These are phyloP conservation scores for Pristiophorus japonicus DNA, from an alignment of 2,113 vertebrate genomes.

Conservation along the genomic window DNA sequence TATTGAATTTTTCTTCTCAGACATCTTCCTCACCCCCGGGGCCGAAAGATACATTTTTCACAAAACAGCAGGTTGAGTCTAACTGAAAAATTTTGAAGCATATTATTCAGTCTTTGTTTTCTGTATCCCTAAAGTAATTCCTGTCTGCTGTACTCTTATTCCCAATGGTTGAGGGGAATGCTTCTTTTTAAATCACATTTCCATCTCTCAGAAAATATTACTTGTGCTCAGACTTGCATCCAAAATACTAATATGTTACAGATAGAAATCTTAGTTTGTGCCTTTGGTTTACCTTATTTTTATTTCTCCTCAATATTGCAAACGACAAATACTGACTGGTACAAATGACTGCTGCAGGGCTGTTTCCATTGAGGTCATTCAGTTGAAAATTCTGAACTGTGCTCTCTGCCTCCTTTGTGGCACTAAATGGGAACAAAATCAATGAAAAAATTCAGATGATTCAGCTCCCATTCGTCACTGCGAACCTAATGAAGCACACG, in stretches of 20 bases:
- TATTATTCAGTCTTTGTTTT: not conserved
- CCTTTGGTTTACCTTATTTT: conserved; percentile 6
- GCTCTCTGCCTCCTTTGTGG: not conserved
- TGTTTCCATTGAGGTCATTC: conserved; percentile 21
- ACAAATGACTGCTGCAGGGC: not conserved
- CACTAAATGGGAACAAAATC: conserved; percentile 3
- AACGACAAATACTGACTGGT: conserved; percentile 3
- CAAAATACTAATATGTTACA: not conserved
- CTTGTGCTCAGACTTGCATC: no score
- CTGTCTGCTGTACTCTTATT: not conserved
- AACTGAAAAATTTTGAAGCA: not conserved
- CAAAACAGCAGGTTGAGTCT: not conserved
- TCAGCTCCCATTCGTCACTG: not conserved
- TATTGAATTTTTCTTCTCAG: not conserved
- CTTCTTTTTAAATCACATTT: not conserved
- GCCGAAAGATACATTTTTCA: not conserved
- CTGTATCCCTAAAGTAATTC: not conserved
- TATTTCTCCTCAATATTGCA: not conserved
- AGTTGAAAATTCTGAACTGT: not conserved
- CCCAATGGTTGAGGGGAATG: not conserved
- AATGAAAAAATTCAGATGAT: conserved; percentile 24
- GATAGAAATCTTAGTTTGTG: not conserved
- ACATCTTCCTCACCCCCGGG: not conserved
- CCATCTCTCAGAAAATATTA: not conserved
- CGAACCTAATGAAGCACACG: not conserved